Conservation (phyloP, 2,797 vertebrate species). For the Meriones psammophilus region DNA sequence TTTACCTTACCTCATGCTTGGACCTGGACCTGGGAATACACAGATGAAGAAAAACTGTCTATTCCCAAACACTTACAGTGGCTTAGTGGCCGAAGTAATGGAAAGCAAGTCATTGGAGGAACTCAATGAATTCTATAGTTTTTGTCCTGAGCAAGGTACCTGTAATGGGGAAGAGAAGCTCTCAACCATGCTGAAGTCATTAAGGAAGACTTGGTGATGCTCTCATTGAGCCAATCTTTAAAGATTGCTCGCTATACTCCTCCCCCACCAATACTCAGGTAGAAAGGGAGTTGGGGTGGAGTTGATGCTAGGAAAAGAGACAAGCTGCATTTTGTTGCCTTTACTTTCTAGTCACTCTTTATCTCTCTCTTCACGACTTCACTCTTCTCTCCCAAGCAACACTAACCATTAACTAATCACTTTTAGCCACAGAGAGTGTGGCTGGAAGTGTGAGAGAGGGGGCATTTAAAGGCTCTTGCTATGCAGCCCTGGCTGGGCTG, state of each 20-base stretch:
- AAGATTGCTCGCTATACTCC: neutral
- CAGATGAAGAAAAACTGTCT: slow-evolving; percentile 33
- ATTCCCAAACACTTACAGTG: neutral
- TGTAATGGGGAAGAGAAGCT: neutral
- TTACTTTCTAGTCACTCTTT: neutral
- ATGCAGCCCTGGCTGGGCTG: too few relatives aligned
- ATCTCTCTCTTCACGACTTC: neutral
- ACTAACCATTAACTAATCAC: neutral
- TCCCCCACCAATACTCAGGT: neutral
- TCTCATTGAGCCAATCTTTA: neutral
- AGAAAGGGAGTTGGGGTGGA: neutral
- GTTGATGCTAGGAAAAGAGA: neutral
- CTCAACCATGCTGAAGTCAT: neutral
- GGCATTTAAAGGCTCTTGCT: too few relatives aligned
- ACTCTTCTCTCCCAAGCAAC: neutral
- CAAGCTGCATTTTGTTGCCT: neutral
- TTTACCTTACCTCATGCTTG: neutral
- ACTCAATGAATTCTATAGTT: neutral
- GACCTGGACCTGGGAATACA: neutral
- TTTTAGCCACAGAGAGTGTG: neutral
- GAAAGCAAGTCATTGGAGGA: neutral
- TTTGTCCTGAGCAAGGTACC: neutral
- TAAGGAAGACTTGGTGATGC: neutral
- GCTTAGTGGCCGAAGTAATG: neutral
- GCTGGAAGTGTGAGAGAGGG: neutral